Percentiles rank a stretch among this genome's conserved stretches.
These are phyloP conservation scores for Myripristis jacobus DNA, from an alignment of 2,797 vertebrate genomes.

Conservation along the genomic window DNA sequence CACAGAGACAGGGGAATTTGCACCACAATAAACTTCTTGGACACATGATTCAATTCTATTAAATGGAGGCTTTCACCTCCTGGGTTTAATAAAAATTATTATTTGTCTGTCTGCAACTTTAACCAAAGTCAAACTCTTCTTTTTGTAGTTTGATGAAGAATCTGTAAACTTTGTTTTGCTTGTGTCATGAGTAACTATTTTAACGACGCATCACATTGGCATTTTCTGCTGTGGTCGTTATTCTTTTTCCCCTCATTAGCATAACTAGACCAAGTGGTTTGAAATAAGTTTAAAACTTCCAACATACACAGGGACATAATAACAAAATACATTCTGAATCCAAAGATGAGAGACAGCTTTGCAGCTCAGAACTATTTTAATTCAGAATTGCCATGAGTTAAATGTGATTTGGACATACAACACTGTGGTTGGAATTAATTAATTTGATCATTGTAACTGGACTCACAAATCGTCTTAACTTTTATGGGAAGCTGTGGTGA, in stretches of 20 bases:
- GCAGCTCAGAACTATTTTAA: not conserved
- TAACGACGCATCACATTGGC: constrained; percentile 1
- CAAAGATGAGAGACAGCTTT: not conserved
- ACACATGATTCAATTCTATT: not conserved
- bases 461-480: constrained; percentile 5
- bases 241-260: not conserved
- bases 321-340: not conserved
- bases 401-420: not conserved
- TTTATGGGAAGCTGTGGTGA: constrained; percentile 1
- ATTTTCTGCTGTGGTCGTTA: not conserved
- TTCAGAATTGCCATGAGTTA: no score
- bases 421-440: not conserved
- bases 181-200: constrained; percentile 3
- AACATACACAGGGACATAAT: no score
- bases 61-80: not conserved
- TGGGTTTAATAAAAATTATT: constrained; percentile 1
- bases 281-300: no score
- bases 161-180: constrained; percentile 10
- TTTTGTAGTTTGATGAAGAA: not conserved
- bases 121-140: constrained; percentile 10
- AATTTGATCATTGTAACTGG: not conserved
- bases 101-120: constrained; percentile 14
- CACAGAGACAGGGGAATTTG: no score
- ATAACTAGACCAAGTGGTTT: no score
- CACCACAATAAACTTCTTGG: not conserved